A percentile compares a stretch with the other conserved stretches of the same genome.
phyloP scores from a whole-genome alignment of 1,140 invertebrate genomes.

The Prorops nasuta region DNA sequence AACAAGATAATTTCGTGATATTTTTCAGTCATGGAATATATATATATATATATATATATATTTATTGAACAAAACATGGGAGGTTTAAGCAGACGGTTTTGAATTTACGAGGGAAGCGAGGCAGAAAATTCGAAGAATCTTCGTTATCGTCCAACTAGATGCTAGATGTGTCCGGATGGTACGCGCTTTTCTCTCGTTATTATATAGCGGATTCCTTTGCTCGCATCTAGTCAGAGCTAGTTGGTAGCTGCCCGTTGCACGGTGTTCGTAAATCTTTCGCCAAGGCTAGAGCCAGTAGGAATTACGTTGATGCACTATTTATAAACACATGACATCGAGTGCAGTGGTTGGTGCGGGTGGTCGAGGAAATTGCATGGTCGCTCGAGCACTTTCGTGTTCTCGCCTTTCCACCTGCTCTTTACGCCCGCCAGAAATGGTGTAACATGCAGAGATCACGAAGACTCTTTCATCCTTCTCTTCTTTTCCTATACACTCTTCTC shows the following conservation, averaged over 20 bases:
- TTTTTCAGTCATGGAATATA: too few relatives aligned
- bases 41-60: too few relatives aligned
- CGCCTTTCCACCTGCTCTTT: neutral
- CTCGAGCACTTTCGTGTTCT: neutral
- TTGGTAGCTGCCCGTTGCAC: neutral
- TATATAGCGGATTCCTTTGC: constrained; percentile 44
- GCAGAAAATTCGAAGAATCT: constrained; percentile 17
- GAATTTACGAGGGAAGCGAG: neutral
- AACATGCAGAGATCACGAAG: neutral
- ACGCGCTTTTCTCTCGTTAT: constrained; percentile 29
- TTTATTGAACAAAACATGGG: too few relatives aligned
- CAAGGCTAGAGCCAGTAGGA: constrained; percentile 38
- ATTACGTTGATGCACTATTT: constrained; percentile 55
- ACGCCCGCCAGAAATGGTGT: neutral
- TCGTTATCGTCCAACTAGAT: constrained; percentile 25
- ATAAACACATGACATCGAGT: constrained; percentile 50
- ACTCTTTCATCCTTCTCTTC: neutral
- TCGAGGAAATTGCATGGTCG: constrained; percentile 29
- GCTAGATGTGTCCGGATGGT: constrained; percentile 14
- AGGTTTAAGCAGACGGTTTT: too few relatives aligned
- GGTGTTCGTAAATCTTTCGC: constrained; percentile 47
- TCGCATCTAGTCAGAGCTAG: constrained; percentile 25
- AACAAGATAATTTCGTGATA: too few relatives aligned
- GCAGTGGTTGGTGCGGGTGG: constrained; percentile 48
- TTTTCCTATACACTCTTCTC: neutral